A percentile compares a stretch with the other conserved stretches of the same genome.
Conservation (phyloP, 2,113 vertebrate species). For the Misgurnus mizolepis region DNA sequence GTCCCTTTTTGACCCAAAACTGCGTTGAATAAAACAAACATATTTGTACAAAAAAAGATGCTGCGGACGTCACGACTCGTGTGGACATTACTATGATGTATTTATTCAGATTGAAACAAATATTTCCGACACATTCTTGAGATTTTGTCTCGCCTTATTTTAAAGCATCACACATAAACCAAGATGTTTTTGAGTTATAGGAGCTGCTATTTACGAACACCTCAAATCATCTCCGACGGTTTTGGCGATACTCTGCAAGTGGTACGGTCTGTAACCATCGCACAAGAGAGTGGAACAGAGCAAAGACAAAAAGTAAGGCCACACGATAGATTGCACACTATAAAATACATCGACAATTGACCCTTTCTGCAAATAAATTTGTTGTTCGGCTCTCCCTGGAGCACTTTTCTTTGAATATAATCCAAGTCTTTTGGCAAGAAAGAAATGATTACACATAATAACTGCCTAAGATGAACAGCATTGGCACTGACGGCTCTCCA, state of each 20-base stretch:
- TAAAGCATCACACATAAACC: conserved; percentile 51
- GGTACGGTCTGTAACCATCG: conserved; percentile 34
- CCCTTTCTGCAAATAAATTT: conserved; percentile 50
- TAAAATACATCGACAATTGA: conserved; percentile 57
- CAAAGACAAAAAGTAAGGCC: conserved; percentile 58
- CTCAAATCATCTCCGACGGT: not conserved
- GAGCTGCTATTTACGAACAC: conserved; percentile 28
- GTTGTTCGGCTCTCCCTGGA: conserved; percentile 44
- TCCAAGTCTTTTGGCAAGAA: conserved; percentile 46
- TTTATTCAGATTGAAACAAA: conserved; percentile 54
- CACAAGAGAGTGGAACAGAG: conserved; percentile 41
- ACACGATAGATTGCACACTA: conserved; percentile 58
- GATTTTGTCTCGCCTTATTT: conserved; percentile 25
- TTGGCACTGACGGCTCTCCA: conserved; percentile 31
- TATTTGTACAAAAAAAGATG: not conserved
- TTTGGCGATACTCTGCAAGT: conserved; percentile 21
- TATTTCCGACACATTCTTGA: conserved; percentile 53
- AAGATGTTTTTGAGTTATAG: conserved; percentile 31
- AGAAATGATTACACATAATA: conserved; percentile 47
- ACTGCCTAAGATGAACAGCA: conserved; percentile 43
- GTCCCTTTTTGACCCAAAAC: no score
- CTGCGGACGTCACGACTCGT: not conserved
- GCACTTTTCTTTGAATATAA: conserved; percentile 47
- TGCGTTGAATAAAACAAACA: no score
- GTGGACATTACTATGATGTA: conserved; percentile 39